phyloP scores from a whole-genome alignment of 2,888 invertebrate species.

The Teleiodes luculella region DNA sequence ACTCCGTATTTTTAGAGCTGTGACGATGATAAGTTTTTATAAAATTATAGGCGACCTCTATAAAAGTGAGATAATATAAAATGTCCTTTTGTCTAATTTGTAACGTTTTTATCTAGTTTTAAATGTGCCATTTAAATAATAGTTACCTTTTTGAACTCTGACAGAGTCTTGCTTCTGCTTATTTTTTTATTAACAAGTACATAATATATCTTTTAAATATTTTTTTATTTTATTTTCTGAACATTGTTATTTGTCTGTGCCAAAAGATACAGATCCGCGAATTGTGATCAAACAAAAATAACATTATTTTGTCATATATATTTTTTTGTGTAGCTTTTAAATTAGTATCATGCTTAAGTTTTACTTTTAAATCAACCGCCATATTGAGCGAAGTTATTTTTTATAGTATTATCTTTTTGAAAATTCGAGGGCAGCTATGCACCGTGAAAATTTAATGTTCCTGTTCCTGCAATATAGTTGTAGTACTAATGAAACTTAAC shows the following conservation, averaged over 20 bases:
- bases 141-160: slow-evolving; percentile 16
- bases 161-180: neutral
- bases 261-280: slow-evolving; percentile 28
- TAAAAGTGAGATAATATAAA: neutral
- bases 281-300: slow-evolving; percentile 53
- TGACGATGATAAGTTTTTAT: neutral
- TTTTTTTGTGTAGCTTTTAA: slow-evolving; percentile 57
- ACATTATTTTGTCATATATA: slow-evolving; percentile 64
- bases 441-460: neutral
- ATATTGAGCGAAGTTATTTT: slow-evolving; percentile 32
- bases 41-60: neutral
- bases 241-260: slow-evolving; percentile 23
- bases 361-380: slow-evolving; percentile 18
- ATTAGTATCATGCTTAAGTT: slow-evolving; percentile 50
- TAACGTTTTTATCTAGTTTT: slow-evolving; percentile 21
- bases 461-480: too few relatives aligned
- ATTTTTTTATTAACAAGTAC: neutral
- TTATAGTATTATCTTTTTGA: slow-evolving; percentile 41
- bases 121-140: slow-evolving; percentile 27
- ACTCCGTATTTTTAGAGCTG: neutral
- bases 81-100: neutral
- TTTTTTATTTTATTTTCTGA: neutral
- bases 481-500: too few relatives aligned
- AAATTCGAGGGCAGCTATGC: slow-evolving; percentile 37
- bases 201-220: neutral